Conservation (phyloP, 2,113 vertebrate genomes). For the Naja naja region DNA sequence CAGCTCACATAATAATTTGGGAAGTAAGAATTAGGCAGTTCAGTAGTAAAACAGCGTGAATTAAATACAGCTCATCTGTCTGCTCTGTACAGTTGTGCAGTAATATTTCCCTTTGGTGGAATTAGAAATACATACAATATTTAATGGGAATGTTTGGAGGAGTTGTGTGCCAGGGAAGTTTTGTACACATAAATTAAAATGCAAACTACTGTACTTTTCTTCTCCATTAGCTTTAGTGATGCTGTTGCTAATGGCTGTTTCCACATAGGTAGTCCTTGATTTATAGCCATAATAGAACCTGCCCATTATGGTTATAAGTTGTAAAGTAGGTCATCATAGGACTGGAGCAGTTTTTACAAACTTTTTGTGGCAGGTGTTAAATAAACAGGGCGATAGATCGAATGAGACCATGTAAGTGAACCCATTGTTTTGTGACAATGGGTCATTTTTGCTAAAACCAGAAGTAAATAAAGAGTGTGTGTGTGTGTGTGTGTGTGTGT, state of each 20-base stretch:
- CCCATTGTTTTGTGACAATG: too few species aligned
- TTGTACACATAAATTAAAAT: not conserved
- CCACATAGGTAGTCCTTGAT: not conserved
- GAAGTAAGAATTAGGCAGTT: not conserved
- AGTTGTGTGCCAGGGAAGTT: not conserved
- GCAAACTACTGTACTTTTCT: not conserved
- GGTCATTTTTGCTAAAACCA: too few species aligned
- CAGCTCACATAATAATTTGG: not conserved
- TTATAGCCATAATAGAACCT: not conserved
- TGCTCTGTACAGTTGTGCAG: not conserved
- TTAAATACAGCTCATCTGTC: not conserved
- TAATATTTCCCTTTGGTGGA: not conserved
- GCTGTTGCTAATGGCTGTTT: not conserved
- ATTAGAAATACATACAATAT: not conserved
- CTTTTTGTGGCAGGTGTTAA: too few species aligned
- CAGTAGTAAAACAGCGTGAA: not conserved
- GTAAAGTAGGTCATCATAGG: too few species aligned
- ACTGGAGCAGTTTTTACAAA: too few species aligned
- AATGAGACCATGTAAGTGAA: not conserved
- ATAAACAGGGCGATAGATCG: too few species aligned
- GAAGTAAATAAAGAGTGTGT: too few species aligned
- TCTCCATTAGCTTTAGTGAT: not conserved
- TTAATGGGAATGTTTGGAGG: not conserved
- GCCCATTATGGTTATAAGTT: too few species aligned
- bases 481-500: too few species aligned